phyloP scores from a whole-genome alignment of 2,888 invertebrate genomes.

The Troides helena region DNA sequence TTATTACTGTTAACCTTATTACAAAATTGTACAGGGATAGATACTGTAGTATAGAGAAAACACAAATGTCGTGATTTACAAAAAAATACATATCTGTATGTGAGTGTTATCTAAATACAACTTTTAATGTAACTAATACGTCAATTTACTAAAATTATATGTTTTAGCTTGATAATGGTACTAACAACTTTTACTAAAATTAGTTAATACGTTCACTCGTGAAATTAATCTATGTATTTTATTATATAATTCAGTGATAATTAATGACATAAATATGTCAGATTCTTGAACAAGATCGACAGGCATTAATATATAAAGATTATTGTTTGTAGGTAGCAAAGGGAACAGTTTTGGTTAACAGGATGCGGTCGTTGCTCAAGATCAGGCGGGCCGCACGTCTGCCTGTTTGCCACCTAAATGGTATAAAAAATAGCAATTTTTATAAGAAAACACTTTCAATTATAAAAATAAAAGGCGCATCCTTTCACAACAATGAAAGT shows the following conservation, averaged over 20 bases:
- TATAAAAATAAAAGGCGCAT: too few species aligned
- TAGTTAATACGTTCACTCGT: too few species aligned
- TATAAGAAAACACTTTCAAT: not conserved
- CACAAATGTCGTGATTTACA: not conserved
- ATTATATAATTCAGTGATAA: not conserved
- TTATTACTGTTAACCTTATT: slow-evolving; percentile 32
- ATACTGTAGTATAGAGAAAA: slow-evolving; percentile 20
- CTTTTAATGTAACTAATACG: not conserved
- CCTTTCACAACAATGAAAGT: too few species aligned
- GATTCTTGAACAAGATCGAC: too few species aligned
- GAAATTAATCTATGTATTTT: too few species aligned
- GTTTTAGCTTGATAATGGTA: not conserved
- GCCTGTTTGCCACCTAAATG: too few species aligned
- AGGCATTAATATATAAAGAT: too few species aligned
- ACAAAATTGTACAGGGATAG: slow-evolving; percentile 36
- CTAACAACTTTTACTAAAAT: too few species aligned
- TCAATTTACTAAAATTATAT: slow-evolving; percentile 13
- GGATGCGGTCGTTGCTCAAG: too few species aligned
- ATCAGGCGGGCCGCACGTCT: too few species aligned
- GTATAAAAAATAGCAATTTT: not conserved
- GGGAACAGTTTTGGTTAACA: too few species aligned
- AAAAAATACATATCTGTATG: slow-evolving; percentile 20
- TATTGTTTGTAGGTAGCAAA: too few species aligned
- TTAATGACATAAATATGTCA: not conserved
- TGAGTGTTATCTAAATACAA: slow-evolving; percentile 4